Conservation (phyloP, 2,797 vertebrate species). For the Gymnoscopelus braueri region DNA sequence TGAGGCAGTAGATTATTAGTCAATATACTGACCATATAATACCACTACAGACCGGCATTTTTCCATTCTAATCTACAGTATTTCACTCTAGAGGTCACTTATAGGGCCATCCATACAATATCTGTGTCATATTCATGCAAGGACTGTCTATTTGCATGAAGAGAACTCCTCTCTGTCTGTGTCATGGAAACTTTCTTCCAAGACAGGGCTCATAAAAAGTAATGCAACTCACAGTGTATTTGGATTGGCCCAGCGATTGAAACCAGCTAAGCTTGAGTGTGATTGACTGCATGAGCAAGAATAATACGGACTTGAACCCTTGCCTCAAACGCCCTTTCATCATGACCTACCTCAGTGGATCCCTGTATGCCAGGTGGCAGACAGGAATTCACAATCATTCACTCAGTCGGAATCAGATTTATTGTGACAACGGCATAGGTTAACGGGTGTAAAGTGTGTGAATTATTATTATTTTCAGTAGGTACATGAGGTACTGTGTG, state of each 20-base stretch:
- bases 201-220: conserved; percentile 16
- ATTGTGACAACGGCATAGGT: no score
- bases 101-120: background rate
- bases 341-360: conserved; percentile 1
- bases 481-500: no score
- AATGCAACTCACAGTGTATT: conserved; percentile 36
- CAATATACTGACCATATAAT: background rate
- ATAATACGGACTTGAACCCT: conserved; percentile 2
- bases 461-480: no score
- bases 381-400: conserved; percentile 32
- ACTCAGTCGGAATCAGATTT: conserved; percentile 9
- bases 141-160: conserved; percentile 25
- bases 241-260: conserved; percentile 43
- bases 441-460: no score
- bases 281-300: conserved; percentile 29
- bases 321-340: conserved; percentile 27
- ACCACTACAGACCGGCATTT: background rate
- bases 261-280: conserved; percentile 38
- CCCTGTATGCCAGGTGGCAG: conserved; percentile 1
- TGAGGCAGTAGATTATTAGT: no score
- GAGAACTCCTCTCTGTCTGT: conserved; percentile 13
- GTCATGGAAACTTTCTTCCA: conserved; percentile 30
- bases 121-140: background rate
- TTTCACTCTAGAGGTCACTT: no score
- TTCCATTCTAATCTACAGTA: no score